Evolutionary conservation across 1,140 invertebrate genomes (phyloP).

Genomic region (Elymnias hypermnestra): DNA sequence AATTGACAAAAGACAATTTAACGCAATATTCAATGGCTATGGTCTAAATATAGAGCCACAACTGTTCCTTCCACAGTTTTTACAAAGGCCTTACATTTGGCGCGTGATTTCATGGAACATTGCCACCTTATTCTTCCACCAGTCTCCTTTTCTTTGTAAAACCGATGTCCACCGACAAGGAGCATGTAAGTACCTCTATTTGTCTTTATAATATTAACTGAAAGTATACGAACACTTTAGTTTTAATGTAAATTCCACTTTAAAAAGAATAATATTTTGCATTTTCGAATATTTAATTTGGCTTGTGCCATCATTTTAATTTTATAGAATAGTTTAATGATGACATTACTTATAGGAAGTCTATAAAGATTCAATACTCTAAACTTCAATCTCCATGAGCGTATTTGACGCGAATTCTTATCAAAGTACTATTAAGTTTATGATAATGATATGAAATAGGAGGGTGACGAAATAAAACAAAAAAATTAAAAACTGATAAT

Average conservation of each 20-base stretch:
- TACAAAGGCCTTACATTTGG: constrained; percentile 32
- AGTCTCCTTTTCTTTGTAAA: constrained; percentile 21
- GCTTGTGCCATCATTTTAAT: no score
- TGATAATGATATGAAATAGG: no score
- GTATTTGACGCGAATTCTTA: no score
- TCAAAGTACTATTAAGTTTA: no score
- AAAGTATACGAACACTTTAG: constrained; percentile 12
- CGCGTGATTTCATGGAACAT: constrained; percentile 25
- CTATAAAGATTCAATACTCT: no score
- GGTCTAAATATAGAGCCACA: constrained; percentile 2
- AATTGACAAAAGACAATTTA: no score
- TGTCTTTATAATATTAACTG: constrained; percentile 24
- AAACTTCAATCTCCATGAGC: no score
- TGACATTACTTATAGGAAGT: no score
- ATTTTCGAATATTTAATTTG: no score
- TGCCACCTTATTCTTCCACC: constrained; percentile 30
- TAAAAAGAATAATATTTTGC: not conserved
- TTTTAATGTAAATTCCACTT: not conserved
- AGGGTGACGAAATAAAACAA: constrained; percentile 37
- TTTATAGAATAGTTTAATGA: no score
- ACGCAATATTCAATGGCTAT: constrained; percentile 11
- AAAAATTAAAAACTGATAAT: constrained; percentile 47
- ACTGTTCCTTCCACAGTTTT: constrained; percentile 21
- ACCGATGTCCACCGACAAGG: constrained; percentile 28
- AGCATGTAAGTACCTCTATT: constrained; percentile 31